Percentiles rank a stretch among this genome's conserved stretches.
Evolutionary conservation across 2,113 vertebrate genomes (phyloP).

Genomic region (Entomyzon cyanotis): DNA sequence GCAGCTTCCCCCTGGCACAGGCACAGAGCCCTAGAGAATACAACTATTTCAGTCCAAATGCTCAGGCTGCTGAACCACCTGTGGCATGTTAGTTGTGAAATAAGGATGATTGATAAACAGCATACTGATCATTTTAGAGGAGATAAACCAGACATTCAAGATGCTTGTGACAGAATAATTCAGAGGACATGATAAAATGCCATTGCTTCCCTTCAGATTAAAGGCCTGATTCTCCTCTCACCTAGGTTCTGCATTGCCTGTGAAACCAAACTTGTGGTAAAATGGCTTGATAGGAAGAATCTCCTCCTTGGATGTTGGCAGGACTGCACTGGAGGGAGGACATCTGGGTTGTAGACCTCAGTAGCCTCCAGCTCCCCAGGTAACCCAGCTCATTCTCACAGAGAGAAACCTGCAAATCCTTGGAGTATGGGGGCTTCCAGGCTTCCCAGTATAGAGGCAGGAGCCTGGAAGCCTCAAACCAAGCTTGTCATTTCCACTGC

Average conservation of each 20-base stretch:
- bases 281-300: not conserved
- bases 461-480: not conserved
- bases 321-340: not conserved
- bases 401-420: not conserved
- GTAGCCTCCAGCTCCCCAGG: not conserved
- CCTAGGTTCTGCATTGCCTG: not conserved
- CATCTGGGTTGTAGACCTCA: not conserved
- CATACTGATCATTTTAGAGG: not conserved
- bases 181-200: not conserved
- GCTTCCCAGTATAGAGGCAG: not conserved
- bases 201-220: not conserved
- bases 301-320: not conserved
- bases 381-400: not conserved
- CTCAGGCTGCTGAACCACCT: not conserved
- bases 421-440: not conserved
- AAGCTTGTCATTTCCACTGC: not conserved
- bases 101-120: not conserved
- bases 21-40: not conserved
- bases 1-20: not conserved
- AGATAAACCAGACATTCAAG: slow-evolving; percentile 27
- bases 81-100: not conserved
- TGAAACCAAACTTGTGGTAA: not conserved
- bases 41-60: not conserved
- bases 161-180: not conserved
- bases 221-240: not conserved